Conservation (phyloP, 1,140 invertebrate species). For the Scaptomyza hsui region DNA sequence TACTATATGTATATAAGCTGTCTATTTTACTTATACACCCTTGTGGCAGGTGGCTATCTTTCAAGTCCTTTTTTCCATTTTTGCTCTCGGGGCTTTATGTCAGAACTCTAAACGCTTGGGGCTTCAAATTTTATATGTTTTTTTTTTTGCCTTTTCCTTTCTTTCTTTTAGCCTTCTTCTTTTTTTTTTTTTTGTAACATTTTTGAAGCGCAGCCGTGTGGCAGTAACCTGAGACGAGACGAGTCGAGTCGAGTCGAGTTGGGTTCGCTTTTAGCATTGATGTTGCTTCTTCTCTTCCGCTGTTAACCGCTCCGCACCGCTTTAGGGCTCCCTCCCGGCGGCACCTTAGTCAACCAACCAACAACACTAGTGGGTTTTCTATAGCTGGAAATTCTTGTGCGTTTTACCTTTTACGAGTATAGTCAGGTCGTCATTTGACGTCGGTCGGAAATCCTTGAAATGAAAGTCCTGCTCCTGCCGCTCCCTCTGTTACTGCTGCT, state of each 20-base stretch:
- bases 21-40: constrained; percentile 14
- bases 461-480: constrained; percentile 61
- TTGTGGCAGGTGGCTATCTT: constrained; percentile 27
- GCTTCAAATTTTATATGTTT: constrained; percentile 38
- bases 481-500: constrained; percentile 1
- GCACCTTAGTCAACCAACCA: constrained; percentile 25
- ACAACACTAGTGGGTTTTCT: constrained; percentile 74
- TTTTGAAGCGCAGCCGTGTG: constrained; percentile 57
- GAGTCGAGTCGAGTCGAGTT: constrained; percentile 14
- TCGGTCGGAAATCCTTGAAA: constrained; percentile 80
- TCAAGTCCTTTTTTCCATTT: constrained; percentile 56
- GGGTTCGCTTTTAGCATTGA: constrained; percentile 61
- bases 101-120: constrained; percentile 56
- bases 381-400: constrained; percentile 34
- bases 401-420: constrained; percentile 37
- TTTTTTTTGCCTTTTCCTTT: constrained; percentile 11
- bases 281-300: constrained; percentile 63
- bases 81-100: constrained; percentile 64
- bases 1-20: constrained; percentile 30
- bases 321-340: background rate
- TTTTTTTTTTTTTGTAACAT: too few relatives aligned
- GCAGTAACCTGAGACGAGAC: constrained; percentile 68
- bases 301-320: background rate
- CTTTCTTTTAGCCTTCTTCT: background rate
- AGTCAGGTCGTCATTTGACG: constrained; percentile 58